Evolutionary conservation across 2,797 vertebrate species (phyloP).

Genomic region (Cacajao melanocephalus): DNA sequence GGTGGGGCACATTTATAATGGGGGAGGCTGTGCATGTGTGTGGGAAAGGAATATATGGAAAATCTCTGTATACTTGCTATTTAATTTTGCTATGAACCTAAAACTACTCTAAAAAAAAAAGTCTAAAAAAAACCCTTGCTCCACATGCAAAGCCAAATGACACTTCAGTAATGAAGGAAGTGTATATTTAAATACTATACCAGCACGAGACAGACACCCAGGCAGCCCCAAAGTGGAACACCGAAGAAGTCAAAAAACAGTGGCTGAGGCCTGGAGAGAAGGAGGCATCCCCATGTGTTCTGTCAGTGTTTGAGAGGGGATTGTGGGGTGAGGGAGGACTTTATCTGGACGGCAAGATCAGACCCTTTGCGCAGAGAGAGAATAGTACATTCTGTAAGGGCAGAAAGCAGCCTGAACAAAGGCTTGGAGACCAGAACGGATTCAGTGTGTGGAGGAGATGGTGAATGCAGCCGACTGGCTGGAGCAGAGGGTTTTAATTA

Average conservation of each 20-base stretch:
- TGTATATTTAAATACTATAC: background rate
- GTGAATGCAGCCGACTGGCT: background rate
- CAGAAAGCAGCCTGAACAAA: background rate
- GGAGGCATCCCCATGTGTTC: background rate
- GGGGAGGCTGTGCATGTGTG: no score
- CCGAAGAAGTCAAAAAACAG: background rate
- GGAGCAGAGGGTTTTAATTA: conserved; percentile 39
- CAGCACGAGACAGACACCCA: background rate
- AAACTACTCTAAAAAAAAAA: background rate
- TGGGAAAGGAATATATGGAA: background rate
- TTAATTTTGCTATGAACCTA: background rate
- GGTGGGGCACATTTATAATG: background rate
- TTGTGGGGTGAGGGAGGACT: background rate
- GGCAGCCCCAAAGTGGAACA: background rate
- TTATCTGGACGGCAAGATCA: background rate
- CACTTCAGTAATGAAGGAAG: background rate
- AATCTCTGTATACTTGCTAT: background rate
- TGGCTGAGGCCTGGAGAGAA: background rate
- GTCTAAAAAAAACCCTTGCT: background rate
- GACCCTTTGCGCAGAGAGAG: background rate
- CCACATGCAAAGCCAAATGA: background rate
- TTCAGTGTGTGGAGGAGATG: background rate
- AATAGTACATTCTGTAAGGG: background rate
- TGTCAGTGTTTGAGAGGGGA: background rate
- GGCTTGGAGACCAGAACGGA: background rate